Percentiles rank a stretch among this genome's conserved stretches.
Evolutionary conservation across 2,797 vertebrate species (phyloP).

Genomic region (Danio kyathit): DNA sequence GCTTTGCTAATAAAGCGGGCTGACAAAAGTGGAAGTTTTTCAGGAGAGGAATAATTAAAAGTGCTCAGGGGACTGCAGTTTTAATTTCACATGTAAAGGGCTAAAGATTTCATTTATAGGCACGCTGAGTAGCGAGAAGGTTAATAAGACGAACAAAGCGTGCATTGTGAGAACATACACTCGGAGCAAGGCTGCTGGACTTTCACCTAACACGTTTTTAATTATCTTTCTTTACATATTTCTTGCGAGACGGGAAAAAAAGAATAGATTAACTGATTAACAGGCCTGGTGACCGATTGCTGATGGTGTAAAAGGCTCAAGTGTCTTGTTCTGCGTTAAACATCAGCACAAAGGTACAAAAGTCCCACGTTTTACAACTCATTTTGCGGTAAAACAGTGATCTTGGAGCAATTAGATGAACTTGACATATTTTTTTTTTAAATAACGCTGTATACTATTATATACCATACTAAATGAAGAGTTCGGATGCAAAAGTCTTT

Average conservation of each 20-base stretch:
- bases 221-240: constrained; percentile 85
- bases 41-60: constrained; percentile 88
- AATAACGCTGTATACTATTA: too few relatives aligned
- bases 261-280: constrained; percentile 84
- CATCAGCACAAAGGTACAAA: constrained; percentile 49
- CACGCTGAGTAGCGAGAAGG: constrained; percentile 81
- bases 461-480: too few relatives aligned
- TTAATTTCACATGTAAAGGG: constrained; percentile 90
- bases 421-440: not conserved
- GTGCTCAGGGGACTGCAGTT: constrained; percentile 87
- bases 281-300: constrained; percentile 78
- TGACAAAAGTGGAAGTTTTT: constrained; percentile 87
- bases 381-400: constrained; percentile 7
- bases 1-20: constrained; percentile 64
- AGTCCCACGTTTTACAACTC: constrained; percentile 31
- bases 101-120: constrained; percentile 91
- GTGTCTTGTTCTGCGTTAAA: constrained; percentile 56
- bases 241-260: constrained; percentile 71
- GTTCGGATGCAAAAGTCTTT: too few relatives aligned
- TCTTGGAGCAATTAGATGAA: constrained; percentile 5
- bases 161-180: constrained; percentile 85
- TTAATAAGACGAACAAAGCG: constrained; percentile 89
- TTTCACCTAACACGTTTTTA: constrained; percentile 89
- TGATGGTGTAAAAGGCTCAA: constrained; percentile 72
- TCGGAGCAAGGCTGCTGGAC: constrained; percentile 81